Conservation (phyloP, 2,113 vertebrate species). For the Petromus typicus region DNA sequence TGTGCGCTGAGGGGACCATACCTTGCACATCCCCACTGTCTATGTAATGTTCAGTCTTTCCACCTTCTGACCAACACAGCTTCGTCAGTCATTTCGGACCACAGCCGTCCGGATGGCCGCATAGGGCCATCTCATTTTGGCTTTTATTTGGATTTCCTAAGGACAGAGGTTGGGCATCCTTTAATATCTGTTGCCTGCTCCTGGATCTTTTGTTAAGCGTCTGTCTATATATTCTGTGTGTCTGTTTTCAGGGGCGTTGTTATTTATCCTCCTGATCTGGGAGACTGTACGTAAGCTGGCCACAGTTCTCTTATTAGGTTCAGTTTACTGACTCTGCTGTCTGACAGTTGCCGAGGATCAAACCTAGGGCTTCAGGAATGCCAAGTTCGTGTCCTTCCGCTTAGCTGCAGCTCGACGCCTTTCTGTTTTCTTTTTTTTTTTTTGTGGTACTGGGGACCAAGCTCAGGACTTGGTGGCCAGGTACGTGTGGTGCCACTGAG, state of each 20-base stretch:
- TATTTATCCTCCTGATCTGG: neutral
- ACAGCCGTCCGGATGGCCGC: neutral
- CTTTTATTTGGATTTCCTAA: neutral
- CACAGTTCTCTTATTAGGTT: neutral
- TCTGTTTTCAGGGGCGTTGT: neutral
- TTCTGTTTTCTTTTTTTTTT: too few species aligned
- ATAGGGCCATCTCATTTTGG: neutral
- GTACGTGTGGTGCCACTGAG: too few species aligned
- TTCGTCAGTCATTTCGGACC: too few species aligned
- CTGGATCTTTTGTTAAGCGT: neutral
- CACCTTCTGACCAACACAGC: too few species aligned
- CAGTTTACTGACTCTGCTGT: neutral
- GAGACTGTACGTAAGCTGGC: neutral
- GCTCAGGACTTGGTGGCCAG: too few species aligned
- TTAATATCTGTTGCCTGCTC: neutral
- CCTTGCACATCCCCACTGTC: neutral
- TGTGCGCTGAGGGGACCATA: neutral
- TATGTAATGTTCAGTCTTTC: too few species aligned
- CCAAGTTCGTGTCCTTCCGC: neutral
- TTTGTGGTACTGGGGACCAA: too few species aligned
- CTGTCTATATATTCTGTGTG: neutral
- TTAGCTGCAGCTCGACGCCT: neutral
- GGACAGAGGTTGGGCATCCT: neutral
- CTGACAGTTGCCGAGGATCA: neutral
- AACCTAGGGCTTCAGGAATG: neutral